Conservation (phyloP, 2,888 invertebrate species). For the Drosophila robusta region DNA sequence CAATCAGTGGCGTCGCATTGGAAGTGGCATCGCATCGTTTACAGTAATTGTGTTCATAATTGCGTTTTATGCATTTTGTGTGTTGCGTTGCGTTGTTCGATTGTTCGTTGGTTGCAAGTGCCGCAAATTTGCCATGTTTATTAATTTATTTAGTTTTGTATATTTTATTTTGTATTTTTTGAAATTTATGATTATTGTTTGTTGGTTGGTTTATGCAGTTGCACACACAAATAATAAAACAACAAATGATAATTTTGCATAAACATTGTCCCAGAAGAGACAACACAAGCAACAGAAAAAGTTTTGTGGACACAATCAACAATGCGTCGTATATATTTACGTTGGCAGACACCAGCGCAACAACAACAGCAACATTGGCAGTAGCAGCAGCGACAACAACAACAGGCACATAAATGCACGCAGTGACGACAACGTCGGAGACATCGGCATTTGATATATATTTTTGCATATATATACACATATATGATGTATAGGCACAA, state of each 20-base stretch:
- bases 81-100: constrained; percentile 50
- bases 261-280: constrained; percentile 41
- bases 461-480: constrained; percentile 28
- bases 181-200: constrained; percentile 1
- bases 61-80: constrained; percentile 56
- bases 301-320: constrained; percentile 14
- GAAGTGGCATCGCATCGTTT: constrained; percentile 72
- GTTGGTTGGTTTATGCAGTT: constrained; percentile 37
- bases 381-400: constrained; percentile 48
- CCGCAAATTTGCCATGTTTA: constrained; percentile 30
- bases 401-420: constrained; percentile 58
- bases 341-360: constrained; percentile 43
- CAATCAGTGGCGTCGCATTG: constrained; percentile 76
- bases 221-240: constrained; percentile 44
- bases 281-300: constrained; percentile 51
- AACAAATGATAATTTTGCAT: constrained; percentile 58
- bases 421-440: constrained; percentile 59
- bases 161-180: constrained; percentile 13
- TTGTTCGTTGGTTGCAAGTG: constrained; percentile 55
- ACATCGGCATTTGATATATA: constrained; percentile 54
- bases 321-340: constrained; percentile 9
- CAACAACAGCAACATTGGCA: constrained; percentile 35
- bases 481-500: constrained; percentile 53
- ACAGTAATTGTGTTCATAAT: constrained; percentile 37
- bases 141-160: constrained; percentile 21